Base-by-base conservation (phyloP, 2,888 invertebrate genomes). In the Carterocephalus palaemon region DNA sequence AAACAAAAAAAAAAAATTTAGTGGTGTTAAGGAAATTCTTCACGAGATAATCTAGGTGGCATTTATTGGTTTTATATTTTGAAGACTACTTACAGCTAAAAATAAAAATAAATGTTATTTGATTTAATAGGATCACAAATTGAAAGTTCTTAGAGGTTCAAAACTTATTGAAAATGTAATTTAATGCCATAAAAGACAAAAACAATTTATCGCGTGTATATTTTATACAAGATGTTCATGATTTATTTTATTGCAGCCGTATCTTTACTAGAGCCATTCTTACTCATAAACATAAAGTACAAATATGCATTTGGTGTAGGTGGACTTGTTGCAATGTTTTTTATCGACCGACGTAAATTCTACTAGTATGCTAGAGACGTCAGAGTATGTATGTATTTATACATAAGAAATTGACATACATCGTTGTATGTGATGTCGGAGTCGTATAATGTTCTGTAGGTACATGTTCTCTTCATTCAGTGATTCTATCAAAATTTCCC, bases 301-400 rank as follows among this genome's bases (percentile, higher is more conserved):
- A 33, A 41, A 41, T 41, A 33, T 41, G 41, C 10, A 17, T 10
- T n/a, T 26, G 41, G 41, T 24, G 41, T 41, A 41, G 41, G 41
- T 41, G 41, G 41, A 33, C 24, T 6, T 17, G 24, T 23, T 33
- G 32, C 24, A 15, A 36, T 9, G 33, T 6, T 41, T 41, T 41
- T 41, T 41, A 41, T 41, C 32, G 24, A 15, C 20, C 26, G 17
- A 31, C 23, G 29, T 40, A 40, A 40, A 40, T 40, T 40, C 31
- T 22, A 22, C 9, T 17, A 32, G 40, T 32, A 16, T 32, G 10
- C 23, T 20, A 16, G 13, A 23, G 22, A 23, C 29, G 32, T 36
- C 24, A 36, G 23, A 16, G 36, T 15, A 20, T 19, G 17, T 28
- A 8, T n/a, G 28, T 15, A 12, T n/a, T 28, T 28, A 28, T 28